A percentile compares a stretch with the other conserved stretches of the same genome.
phyloP scores from a whole-genome alignment of 1,140 invertebrate genomes.

The Drosophila tropicalis region DNA sequence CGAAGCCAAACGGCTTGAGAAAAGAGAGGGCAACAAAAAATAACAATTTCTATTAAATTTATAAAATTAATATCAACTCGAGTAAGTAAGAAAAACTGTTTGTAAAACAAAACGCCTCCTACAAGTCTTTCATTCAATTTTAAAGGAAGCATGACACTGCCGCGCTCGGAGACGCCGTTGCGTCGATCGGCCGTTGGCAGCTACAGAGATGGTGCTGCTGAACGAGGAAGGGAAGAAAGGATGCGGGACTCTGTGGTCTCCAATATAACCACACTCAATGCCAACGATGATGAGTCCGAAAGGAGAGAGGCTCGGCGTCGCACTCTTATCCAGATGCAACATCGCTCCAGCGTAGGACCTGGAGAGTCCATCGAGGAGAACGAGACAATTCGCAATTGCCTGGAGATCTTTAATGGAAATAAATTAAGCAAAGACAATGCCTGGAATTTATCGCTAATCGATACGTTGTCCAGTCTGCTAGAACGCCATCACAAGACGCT shows the following conservation, averaged over 20 bases:
- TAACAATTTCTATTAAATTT: conserved; percentile 18
- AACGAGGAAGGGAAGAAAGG: not conserved
- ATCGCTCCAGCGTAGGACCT: conserved; percentile 32
- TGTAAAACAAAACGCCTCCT: not conserved
- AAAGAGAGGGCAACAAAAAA: conserved; percentile 34
- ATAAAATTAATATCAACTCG: conserved; percentile 1
- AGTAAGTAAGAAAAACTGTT: not conserved
- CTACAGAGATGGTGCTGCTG: conserved; percentile 32
- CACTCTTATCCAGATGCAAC: conserved; percentile 52
- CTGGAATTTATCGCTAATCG: conserved; percentile 89
- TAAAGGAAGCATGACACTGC: conserved; percentile 59
- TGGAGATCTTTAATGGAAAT: conserved; percentile 80
- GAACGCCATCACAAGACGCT: conserved; percentile 86
- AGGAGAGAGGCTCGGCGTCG: conserved; percentile 67
- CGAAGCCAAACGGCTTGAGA: conserved; percentile 32
- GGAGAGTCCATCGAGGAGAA: conserved; percentile 71
- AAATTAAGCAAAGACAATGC: conserved; percentile 91
- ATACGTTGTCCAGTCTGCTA: conserved; percentile 88
- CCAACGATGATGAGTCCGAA: conserved; percentile 82
- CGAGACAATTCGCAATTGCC: conserved; percentile 69
- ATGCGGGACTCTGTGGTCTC: conserved; percentile 40
- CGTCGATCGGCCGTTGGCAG: conserved; percentile 76
- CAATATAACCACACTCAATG: conserved; percentile 42
- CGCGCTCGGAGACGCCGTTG: conserved; percentile 71
- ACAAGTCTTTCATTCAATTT: not conserved